A percentile compares a stretch with the other conserved stretches of the same genome.
Conservation (phyloP, 2,113 vertebrate species). For the Chaetorhynchus papuensis region DNA sequence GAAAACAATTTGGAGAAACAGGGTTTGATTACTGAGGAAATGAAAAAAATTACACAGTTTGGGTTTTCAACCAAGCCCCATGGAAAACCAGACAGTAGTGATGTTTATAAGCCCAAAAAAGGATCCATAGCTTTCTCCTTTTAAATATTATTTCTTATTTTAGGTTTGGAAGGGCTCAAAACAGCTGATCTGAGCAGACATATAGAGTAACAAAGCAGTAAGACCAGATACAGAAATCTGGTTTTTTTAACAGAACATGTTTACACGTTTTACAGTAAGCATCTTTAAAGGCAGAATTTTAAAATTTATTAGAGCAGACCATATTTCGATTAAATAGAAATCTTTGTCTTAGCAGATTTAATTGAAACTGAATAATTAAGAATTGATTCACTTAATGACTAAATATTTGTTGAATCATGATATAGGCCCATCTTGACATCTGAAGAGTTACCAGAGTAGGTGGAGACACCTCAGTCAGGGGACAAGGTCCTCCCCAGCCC, state of each 20-base stretch:
- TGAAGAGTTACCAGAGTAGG: no score
- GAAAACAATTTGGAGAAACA: background rate
- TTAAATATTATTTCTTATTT: background rate
- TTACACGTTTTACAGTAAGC: background rate
- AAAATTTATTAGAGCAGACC: background rate
- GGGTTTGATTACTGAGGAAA: background rate
- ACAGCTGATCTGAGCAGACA: background rate
- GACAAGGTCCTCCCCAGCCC: accelerated
- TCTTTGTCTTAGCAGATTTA: background rate
- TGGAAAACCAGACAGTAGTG: background rate
- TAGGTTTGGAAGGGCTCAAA: background rate
- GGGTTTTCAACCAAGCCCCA: background rate
- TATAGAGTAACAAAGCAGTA: background rate
- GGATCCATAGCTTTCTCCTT: background rate
- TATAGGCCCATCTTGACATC: background rate
- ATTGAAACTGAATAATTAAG: background rate
- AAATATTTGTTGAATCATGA: background rate
- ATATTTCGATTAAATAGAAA: background rate
- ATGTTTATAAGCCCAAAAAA: background rate
- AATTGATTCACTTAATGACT: background rate
- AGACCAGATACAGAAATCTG: background rate
- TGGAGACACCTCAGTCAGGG: background rate
- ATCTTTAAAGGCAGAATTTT: background rate
- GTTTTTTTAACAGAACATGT: background rate
- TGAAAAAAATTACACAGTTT: accelerated